These are phyloP conservation scores for Sapayoa aenigma DNA, from an alignment of 2,113 vertebrate genomes.

Conservation along the genomic window DNA sequence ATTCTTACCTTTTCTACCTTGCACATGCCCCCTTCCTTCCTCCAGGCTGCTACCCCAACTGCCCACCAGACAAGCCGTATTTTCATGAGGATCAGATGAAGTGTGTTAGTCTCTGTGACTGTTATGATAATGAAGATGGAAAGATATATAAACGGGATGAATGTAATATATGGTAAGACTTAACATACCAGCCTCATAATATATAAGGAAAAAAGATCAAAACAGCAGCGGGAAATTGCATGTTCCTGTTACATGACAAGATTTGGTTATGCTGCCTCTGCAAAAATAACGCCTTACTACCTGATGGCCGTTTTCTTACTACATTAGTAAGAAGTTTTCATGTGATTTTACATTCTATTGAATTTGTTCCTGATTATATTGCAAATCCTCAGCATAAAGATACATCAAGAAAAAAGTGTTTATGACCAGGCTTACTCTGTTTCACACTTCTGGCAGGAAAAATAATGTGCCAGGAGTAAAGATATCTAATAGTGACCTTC, in stretches of 20 bases:
- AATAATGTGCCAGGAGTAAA: not conserved
- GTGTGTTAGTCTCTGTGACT: conserved; percentile 81
- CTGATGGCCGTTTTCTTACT: not conserved
- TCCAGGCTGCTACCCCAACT: conserved; percentile 89
- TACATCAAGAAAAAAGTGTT: not conserved
- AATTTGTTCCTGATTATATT: not conserved
- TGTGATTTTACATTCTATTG: not conserved
- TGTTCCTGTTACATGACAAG: not conserved
- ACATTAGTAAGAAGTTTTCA: not conserved
- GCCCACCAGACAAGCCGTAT: conserved; percentile 79
- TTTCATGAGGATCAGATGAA: conserved; percentile 86
- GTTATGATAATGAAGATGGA: conserved; percentile 69
- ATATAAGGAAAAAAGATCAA: not conserved
- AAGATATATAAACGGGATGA: conserved; percentile 70
- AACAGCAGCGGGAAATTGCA: not conserved
- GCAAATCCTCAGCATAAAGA: not conserved
- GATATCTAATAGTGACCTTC: not conserved
- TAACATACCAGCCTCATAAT: not conserved
- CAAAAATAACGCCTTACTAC: not conserved
- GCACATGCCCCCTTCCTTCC: not conserved
- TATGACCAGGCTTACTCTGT: not conserved
- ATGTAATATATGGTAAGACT: conserved; percentile 81
- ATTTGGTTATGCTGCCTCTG: not conserved
- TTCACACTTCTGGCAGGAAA: not conserved
- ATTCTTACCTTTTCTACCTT: not conserved